phyloP scores from a whole-genome alignment of 2,888 invertebrate species.

The Eristalinus sepulchralis region DNA sequence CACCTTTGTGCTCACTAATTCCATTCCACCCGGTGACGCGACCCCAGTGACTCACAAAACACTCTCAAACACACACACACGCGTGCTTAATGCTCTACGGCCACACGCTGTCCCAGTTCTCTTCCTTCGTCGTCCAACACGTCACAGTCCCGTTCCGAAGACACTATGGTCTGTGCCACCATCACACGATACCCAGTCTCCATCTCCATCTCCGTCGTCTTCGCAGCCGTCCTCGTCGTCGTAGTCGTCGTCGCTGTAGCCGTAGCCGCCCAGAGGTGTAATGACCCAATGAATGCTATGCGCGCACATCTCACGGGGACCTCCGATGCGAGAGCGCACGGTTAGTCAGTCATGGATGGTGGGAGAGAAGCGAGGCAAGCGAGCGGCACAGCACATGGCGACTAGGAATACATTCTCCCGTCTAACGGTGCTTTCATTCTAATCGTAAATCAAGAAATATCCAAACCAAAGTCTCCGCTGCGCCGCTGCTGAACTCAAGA shows the following conservation, averaged over 20 bases:
- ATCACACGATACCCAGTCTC: constrained; percentile 19
- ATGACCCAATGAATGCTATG: constrained; percentile 66
- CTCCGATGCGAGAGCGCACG: constrained; percentile 31
- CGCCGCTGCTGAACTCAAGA: constrained; percentile 18
- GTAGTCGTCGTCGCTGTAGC: background rate
- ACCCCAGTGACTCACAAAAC: constrained; percentile 55
- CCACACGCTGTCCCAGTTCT: constrained; percentile 59
- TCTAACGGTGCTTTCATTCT: constrained; percentile 69
- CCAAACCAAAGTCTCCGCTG: constrained; percentile 37
- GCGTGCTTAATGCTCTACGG: background rate
- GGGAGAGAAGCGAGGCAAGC: constrained; percentile 16
- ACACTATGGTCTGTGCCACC: constrained; percentile 55
- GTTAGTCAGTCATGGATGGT: constrained; percentile 32
- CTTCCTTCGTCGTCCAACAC: constrained; percentile 18
- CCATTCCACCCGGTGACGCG: constrained; percentile 61
- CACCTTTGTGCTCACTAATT: constrained; percentile 65
- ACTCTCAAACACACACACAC: constrained; percentile 32
- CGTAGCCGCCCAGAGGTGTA: constrained; percentile 46
- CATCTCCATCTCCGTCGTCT: constrained; percentile 13
- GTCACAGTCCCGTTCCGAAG: constrained; percentile 62
- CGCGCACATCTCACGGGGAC: constrained; percentile 48
- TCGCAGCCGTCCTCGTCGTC: background rate
- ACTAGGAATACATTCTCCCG: constrained; percentile 46
- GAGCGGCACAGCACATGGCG: background rate
- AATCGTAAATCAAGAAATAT: constrained; percentile 70